These are phyloP conservation scores for Lepas anatifera DNA, from an alignment of 2,888 invertebrate species.

Conservation along the genomic window DNA sequence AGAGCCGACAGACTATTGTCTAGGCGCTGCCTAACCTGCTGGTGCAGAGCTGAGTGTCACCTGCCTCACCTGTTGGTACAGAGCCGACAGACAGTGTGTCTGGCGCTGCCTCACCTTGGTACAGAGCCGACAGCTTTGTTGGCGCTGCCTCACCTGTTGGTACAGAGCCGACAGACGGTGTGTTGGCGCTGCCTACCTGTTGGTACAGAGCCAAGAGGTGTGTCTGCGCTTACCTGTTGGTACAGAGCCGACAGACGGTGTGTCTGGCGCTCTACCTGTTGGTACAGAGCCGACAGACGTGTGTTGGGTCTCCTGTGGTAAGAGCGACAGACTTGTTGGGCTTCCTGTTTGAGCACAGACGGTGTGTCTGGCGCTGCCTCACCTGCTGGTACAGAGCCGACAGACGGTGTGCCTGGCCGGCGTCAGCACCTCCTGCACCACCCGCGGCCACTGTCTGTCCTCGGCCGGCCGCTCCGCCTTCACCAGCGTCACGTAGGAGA, in stretches of 20 bases:
- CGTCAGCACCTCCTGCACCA: constrained; percentile 17
- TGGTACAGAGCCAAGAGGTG: background rate
- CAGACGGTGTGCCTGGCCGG: constrained; percentile 17
- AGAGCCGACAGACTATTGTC: background rate
- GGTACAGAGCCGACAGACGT: background rate
- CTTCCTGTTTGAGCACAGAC: background rate
- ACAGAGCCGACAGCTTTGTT: background rate
- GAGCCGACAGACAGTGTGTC: background rate
- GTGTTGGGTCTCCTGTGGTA: too few relatives aligned
- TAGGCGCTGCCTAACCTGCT: too few relatives aligned
- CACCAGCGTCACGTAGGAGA: background rate
- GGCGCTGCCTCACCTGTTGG: background rate
- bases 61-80: too few relatives aligned
- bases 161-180: background rate
- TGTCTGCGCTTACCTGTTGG: background rate
- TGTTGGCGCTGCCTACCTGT: too few relatives aligned
- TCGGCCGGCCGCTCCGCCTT: constrained; percentile 4
- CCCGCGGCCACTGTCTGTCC: constrained; percentile 19
- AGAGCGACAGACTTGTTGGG: too few relatives aligned
- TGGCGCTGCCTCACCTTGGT: background rate
- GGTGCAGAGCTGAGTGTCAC: background rate
- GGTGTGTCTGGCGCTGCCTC: background rate
- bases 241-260: background rate
- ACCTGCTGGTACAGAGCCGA: constrained; percentile 18
- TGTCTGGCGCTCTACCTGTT: background rate